phyloP scores from a whole-genome alignment of 2,888 invertebrate genomes.

The Acrobeloides nanus region DNA sequence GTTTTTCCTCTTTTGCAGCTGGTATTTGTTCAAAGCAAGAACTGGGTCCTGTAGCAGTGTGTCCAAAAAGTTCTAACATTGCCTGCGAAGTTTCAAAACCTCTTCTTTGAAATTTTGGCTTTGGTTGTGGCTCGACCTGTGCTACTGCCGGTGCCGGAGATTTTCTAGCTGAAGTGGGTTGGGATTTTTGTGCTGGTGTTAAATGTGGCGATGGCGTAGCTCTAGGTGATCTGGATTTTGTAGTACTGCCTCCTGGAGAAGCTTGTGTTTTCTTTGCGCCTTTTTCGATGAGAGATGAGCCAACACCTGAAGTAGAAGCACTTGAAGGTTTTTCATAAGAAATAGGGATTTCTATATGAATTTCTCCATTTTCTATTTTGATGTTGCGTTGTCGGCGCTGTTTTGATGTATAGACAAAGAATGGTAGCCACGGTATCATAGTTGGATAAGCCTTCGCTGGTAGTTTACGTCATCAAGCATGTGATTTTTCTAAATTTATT shows the following conservation, averaged over 20 bases:
- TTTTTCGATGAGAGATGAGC: too few relatives aligned
- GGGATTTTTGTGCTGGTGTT: neutral
- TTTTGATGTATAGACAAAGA: too few relatives aligned
- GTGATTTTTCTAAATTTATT: too few relatives aligned
- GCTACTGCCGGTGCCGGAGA: constrained; percentile 1
- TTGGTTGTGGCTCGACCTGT: constrained; percentile 4
- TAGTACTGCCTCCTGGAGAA: too few relatives aligned
- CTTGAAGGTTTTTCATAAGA: too few relatives aligned
- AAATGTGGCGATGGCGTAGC: neutral
- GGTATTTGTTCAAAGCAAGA: neutral
- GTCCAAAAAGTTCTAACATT: constrained; percentile 26
- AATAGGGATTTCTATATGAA: too few relatives aligned
- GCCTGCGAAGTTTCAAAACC: constrained; percentile 25
- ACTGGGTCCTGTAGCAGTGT: constrained; percentile 8
- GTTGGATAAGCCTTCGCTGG: too few relatives aligned
- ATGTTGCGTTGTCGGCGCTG: too few relatives aligned
- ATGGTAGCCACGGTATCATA: constrained; percentile 27
- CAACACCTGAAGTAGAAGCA: too few relatives aligned
- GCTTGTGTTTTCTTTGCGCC: too few relatives aligned
- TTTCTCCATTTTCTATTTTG: too few relatives aligned
- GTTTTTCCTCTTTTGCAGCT: constrained; percentile 1
- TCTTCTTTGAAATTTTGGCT: neutral
- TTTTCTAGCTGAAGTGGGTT: constrained; percentile 1
- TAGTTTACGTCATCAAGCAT: too few relatives aligned
- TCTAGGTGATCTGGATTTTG: constrained; percentile 3